phyloP scores from a whole-genome alignment of 2,113 vertebrate genomes.

The Equus quagga region DNA sequence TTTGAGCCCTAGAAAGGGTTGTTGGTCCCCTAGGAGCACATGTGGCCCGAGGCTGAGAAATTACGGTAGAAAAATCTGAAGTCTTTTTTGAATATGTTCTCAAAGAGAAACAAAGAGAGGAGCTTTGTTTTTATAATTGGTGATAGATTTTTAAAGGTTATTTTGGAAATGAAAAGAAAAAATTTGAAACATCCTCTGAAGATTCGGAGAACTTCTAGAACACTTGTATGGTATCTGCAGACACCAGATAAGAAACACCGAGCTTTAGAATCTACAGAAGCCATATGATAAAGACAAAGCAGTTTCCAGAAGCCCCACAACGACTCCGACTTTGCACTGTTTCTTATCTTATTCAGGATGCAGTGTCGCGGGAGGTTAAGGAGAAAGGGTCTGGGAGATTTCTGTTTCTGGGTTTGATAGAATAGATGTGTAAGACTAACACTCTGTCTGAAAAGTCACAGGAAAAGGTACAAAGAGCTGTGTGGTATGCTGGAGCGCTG shows the following conservation, averaged over 20 bases:
- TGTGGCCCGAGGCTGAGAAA: too few species aligned
- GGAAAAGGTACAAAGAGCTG: background rate
- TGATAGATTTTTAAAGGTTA: background rate
- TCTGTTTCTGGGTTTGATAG: background rate
- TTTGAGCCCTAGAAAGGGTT: too few species aligned
- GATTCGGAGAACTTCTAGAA: background rate
- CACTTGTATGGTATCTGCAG: too few species aligned
- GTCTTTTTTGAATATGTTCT: background rate
- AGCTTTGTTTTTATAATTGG: background rate
- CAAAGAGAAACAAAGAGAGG: too few species aligned
- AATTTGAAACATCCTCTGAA: too few species aligned
- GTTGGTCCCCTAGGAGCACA: background rate
- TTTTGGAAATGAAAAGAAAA: background rate
- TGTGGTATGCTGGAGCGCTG: background rate
- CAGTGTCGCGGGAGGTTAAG: background rate
- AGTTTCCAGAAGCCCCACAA: background rate
- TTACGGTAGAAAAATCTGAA: background rate
- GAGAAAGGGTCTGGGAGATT: background rate
- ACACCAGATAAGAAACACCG: accelerated
- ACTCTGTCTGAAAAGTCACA: background rate
- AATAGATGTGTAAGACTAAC: background rate
- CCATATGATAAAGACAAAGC: too few species aligned
- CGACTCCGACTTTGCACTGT: background rate
- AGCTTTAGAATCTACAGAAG: background rate
- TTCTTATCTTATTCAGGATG: background rate